Evolutionary conservation across 2,888 invertebrate genomes (phyloP), one percentile per base, ranked within the genome.

Genomic region (Gandaritis pyraliata): DNA sequence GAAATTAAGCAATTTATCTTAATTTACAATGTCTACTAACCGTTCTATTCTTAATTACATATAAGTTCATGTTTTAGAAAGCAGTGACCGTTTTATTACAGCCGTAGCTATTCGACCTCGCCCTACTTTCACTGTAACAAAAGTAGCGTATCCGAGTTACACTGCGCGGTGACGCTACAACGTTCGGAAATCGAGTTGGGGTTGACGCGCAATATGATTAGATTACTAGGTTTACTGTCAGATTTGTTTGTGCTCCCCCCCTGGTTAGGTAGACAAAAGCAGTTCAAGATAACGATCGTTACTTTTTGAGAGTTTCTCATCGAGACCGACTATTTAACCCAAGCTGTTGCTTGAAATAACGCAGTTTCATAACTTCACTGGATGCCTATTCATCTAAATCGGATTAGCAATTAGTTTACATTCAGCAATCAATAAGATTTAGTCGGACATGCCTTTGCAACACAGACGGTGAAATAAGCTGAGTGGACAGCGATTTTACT

Each of bases 341-440:
- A 58, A 58, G 61, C 59, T 63, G 64, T 47, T 59, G 64, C 55
- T 51, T 65, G 58, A 64, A 62, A 65, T 67, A 66, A 65, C 47
- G 58, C 53, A 57, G 64, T 67, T 70, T 65, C 62, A 64, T 60
- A 56, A 60, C 18, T 65, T 55, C 33, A 13, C 54, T 11, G 45
- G 39, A 47, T n/a, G 47, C 58, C 61, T 63, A 63, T 66, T 65
- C 41, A 62, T 70, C 57, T 57, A 52, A 53, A 54, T 61, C 53
- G 36, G 59, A 70, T 69, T 69, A 69, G 58, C 63, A 63, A 70
- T 70, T 70, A 70, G 58, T 65, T 61, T 51, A 46, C 52, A 59
- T 62, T 66, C 68, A 66, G 61, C 60, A 62, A 69, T 65, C 65
- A 65, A 65, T 69, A 67, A 64, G 63, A 64, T 57, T 52, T 49